Evolutionary conservation across 2,888 invertebrate genomes (phyloP).

Genomic region (Tetranychus piercei): DNA sequence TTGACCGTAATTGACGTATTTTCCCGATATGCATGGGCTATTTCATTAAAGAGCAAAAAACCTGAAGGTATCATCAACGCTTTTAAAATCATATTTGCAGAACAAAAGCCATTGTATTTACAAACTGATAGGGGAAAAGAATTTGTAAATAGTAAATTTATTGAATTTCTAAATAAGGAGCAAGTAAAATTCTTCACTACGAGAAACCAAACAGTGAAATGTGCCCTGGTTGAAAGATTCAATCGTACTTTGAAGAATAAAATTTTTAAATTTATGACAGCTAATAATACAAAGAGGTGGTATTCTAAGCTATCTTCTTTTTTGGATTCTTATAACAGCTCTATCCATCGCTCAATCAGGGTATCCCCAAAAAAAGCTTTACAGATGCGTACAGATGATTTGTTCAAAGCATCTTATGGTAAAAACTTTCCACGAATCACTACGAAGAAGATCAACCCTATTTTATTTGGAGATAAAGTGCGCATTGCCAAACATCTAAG

Average conservation of each 20-base stretch:
- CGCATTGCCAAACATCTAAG: neutral
- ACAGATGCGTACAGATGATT: neutral
- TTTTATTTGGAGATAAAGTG: neutral
- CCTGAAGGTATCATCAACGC: neutral
- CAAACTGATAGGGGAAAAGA: neutral
- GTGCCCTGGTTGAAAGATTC: neutral
- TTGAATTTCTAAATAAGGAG: neutral
- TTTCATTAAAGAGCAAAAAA: neutral
- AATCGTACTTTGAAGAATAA: neutral
- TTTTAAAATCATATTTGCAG: neutral
- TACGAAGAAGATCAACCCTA: neutral
- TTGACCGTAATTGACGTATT: constrained; percentile 28
- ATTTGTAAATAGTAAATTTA: neutral
- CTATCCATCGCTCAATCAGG: neutral
- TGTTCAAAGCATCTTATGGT: neutral
- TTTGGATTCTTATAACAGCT: neutral
- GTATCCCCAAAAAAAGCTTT: neutral
- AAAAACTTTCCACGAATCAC: neutral
- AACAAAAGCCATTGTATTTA: neutral
- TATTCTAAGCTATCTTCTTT: neutral
- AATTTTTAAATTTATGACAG: neutral
- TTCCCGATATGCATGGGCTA: constrained; percentile 23
- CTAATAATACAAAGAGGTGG: neutral
- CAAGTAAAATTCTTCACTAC: constrained; percentile 18
- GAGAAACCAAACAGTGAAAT: neutral